Percentiles rank a stretch among this genome's conserved stretches.
Evolutionary conservation across 1,140 invertebrate species (phyloP).

Genomic region (Teleopsis dalmanni): DNA sequence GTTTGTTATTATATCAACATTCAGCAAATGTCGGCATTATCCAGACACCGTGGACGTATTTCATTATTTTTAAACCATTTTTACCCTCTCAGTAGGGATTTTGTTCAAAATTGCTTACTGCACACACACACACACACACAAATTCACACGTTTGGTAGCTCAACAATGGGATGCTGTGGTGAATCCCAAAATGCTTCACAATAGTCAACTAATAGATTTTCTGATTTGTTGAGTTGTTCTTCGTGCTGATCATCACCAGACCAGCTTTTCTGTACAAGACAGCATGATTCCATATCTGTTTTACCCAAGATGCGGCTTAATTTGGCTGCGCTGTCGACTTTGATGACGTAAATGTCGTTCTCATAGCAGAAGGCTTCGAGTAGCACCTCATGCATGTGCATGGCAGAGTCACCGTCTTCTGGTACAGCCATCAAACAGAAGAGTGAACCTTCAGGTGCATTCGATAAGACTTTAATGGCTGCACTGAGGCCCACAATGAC

Average conservation of each 20-base stretch:
- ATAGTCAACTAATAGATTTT: slow-evolving; percentile 49
- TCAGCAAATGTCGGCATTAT: no score
- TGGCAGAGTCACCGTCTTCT: slow-evolving; percentile 53
- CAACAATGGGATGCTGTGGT: slow-evolving; percentile 48
- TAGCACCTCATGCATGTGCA: slow-evolving; percentile 61
- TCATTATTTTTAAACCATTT: no score
- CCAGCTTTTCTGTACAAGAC: slow-evolving; percentile 49
- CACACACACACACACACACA: no score
- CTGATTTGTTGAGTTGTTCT: slow-evolving; percentile 45
- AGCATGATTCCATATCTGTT: slow-evolving; percentile 46
- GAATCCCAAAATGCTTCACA: slow-evolving; percentile 51
- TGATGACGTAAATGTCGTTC: slow-evolving; percentile 60
- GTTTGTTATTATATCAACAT: no score
- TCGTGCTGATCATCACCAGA: slow-evolving; percentile 40
- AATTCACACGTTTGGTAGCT: slow-evolving; percentile 51
- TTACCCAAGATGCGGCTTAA: slow-evolving; percentile 47
- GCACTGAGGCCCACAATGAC: slow-evolving; percentile 55
- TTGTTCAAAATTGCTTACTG: no score
- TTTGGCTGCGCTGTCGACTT: slow-evolving; percentile 52
- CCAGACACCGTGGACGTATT: no score
- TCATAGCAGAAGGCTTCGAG: slow-evolving; percentile 63
- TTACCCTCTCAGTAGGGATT: no score
- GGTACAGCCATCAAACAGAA: slow-evolving; percentile 57
- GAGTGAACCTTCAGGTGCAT: slow-evolving; percentile 52
- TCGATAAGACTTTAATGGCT: slow-evolving; percentile 53